A percentile compares a stretch with the other conserved stretches of the same genome.
phyloP scores from a whole-genome alignment of 2,113 vertebrate species.

The Suricata suricatta region DNA sequence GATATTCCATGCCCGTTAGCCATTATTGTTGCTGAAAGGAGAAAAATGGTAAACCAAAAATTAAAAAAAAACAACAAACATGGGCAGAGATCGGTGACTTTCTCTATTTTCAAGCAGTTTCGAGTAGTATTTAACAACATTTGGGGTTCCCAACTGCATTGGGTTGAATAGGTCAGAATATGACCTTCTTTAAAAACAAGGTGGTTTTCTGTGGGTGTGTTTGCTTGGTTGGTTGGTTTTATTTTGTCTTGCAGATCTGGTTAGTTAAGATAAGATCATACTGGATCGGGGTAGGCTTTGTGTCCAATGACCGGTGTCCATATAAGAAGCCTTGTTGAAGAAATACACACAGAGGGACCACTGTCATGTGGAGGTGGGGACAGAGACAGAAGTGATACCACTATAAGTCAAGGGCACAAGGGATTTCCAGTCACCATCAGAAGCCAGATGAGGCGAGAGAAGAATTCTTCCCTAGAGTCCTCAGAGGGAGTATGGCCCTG shows the following conservation, averaged over 20 bases:
- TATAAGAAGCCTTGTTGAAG: neutral
- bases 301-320: neutral
- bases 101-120: neutral
- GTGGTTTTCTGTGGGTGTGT: neutral
- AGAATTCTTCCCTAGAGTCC: neutral
- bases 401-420: neutral
- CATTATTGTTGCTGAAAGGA: neutral
- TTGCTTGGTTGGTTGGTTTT: neutral
- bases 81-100: neutral
- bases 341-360: neutral
- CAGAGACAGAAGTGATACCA: neutral
- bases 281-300: neutral
- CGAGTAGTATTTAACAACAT: neutral
- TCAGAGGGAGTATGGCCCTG: neutral
- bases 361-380: neutral
- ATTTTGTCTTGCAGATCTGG: neutral
- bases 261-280: neutral
- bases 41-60: neutral
- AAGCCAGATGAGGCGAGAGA: neutral
- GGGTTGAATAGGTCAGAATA: neutral
- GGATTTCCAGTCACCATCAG: neutral
- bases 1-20: neutral
- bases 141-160: neutral
- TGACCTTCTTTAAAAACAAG: neutral
- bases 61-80: neutral